phyloP scores from a whole-genome alignment of 2,113 vertebrate species.

The Paedocypris sp. region DNA sequence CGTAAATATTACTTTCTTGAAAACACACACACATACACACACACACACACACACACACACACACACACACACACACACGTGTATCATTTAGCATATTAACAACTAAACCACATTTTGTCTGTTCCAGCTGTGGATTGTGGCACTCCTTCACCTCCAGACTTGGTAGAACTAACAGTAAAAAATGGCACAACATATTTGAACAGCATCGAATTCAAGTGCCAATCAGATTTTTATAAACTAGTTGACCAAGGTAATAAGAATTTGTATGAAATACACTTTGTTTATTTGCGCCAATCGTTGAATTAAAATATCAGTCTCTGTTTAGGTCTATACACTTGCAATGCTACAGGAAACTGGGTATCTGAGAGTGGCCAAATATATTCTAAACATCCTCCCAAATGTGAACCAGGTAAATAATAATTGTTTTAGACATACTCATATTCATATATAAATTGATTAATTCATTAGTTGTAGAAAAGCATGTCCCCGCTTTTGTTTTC shows the following conservation, averaged over 20 bases:
- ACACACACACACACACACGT: too few relatives aligned
- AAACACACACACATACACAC: too few relatives aligned
- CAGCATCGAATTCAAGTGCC: constrained; percentile 45
- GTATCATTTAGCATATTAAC: neutral
- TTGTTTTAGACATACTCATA: too few relatives aligned
- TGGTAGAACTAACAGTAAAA: constrained; percentile 31
- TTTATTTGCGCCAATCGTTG: neutral
- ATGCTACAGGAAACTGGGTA: constrained; percentile 45
- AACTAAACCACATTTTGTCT: neutral
- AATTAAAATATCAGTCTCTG: neutral
- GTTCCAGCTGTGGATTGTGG: constrained; percentile 73
- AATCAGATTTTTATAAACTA: constrained; percentile 50
- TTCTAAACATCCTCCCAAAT: constrained; percentile 39
- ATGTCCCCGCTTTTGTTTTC: neutral
- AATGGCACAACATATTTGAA: constrained; percentile 32
- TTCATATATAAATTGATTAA: too few relatives aligned
- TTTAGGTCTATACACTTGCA: constrained; percentile 50
- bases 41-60: too few relatives aligned
- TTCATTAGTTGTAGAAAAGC: too few relatives aligned
- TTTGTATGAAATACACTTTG: neutral
- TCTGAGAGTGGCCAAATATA: constrained; percentile 22
- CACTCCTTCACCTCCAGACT: constrained; percentile 44
- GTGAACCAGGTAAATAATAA: constrained; percentile 46
- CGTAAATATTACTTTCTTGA: constrained; percentile 38
- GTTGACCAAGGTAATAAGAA: constrained; percentile 47